Base-by-base conservation (phyloP, 2,797 vertebrate genomes). In the Crenuchus spilurus region DNA sequence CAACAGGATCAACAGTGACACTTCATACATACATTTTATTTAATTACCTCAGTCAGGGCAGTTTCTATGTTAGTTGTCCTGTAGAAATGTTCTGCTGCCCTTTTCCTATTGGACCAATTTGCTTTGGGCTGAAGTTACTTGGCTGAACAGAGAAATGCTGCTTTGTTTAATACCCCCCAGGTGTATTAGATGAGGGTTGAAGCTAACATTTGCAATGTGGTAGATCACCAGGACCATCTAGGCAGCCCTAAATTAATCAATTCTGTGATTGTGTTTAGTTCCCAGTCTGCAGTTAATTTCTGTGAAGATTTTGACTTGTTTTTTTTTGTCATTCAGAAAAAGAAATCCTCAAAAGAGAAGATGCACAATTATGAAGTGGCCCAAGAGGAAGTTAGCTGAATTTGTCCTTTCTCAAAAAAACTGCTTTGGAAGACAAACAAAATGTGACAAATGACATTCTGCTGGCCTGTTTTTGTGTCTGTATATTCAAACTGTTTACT, bases 241-340 rank as follows among this genome's bases (percentile, higher is more conserved):
- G 18, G 18, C 6, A 7, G 8, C 44, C 44, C 1, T 26, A 24
- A 20, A 24, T 24, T 6, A 28, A 11, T 14, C 7, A 4, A 26
- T n/a, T n/a, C n/a, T 52, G 51, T 16, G 2, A 30, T 52, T 52
- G 49, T 52, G 51, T 28, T 54, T 39, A 10, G n/a, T 11, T 6
- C 31, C 46, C 4, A 24, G 6, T 16, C 13, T 33, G 46, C 6
- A 41, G 33, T 69, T 9, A 1, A n/a, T 39, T 42, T 41, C 20
- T 42, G 60, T 30, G 7, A 3, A 57, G 10, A 37, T 18, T 46
- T 13, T 54, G 0, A 13, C 22, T 65, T 52, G 65, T 8, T 4
- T 44, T 2, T 51, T 58, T 63, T 58, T 61, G 31, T 55, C 54
- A 20, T 69, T 20, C 20, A 82, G 80, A 82, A 79, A 70, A 82